Conservation (phyloP, 2,888 invertebrate species). For the Macaria liturata region DNA sequence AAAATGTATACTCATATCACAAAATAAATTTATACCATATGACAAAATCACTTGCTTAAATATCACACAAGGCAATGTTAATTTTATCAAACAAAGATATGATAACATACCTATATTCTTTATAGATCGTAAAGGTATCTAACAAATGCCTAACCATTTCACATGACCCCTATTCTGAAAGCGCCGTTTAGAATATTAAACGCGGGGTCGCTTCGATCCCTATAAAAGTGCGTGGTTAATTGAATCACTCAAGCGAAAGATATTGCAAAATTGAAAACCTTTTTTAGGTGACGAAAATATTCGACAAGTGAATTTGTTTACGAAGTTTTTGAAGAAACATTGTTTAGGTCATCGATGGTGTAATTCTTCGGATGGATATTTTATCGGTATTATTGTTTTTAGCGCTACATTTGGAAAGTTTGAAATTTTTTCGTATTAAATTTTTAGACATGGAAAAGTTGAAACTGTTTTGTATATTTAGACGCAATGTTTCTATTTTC, state of each 20-base stretch:
- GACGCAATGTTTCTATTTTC: too few species aligned
- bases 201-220: constrained; percentile 20
- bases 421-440: background rate
- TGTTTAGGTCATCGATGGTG: background rate
- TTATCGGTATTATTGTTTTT: constrained; percentile 1
- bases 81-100: too few species aligned
- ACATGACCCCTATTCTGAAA: constrained; percentile 13
- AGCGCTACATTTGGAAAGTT: background rate
- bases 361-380: background rate
- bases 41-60: too few species aligned
- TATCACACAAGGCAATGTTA: too few species aligned
- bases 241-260: constrained; percentile 31
- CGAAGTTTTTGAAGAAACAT: constrained; percentile 5
- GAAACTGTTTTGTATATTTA: too few species aligned
- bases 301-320: constrained; percentile 8
- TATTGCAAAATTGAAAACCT: constrained; percentile 29
- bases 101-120: too few species aligned
- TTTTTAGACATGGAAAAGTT: too few species aligned
- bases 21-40: too few species aligned
- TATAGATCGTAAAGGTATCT: too few species aligned
- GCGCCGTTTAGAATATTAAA: constrained; percentile 31
- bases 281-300: constrained; percentile 20
- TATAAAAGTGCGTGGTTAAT: constrained; percentile 31
- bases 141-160: constrained; percentile 7
- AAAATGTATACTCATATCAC: too few species aligned